A percentile compares a stretch with the other conserved stretches of the same genome.
Conservation (phyloP, 1,140 invertebrate genomes). For the Musca vetustissima region DNA sequence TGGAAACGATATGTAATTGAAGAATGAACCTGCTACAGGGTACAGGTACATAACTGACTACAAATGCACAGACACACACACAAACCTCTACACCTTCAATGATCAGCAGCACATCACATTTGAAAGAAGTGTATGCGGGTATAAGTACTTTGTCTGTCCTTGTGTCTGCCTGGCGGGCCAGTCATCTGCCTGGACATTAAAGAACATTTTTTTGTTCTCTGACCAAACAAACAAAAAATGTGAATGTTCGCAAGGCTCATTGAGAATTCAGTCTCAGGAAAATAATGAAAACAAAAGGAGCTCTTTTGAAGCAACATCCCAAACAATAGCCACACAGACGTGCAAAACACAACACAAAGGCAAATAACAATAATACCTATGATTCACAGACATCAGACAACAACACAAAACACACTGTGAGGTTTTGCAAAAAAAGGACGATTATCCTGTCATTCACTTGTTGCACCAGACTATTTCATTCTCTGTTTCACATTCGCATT, state of each 20-base stretch:
- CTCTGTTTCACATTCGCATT: no score
- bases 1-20: not conserved
- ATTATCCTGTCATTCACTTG: conserved; percentile 24
- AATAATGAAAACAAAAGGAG: not conserved
- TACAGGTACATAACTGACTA: not conserved
- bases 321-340: no score
- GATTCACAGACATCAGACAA: not conserved
- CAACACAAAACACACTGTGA: not conserved
- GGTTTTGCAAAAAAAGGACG: conserved; percentile 21
- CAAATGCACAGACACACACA: no score
- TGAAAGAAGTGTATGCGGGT: not conserved
- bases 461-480: not conserved
- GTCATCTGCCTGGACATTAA: not conserved
- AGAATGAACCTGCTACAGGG: conserved; percentile 9
- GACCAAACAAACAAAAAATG: no score
- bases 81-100: no score
- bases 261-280: conserved; percentile 2
- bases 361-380: not conserved
- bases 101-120: no score
- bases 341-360: not conserved
- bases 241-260: not conserved
- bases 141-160: not conserved
- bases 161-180: not conserved
- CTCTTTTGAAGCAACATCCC: not conserved
- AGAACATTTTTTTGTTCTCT: no score